Evolutionary conservation across 2,888 invertebrate genomes (phyloP).

Genomic region (Cactoblastis cactorum): DNA sequence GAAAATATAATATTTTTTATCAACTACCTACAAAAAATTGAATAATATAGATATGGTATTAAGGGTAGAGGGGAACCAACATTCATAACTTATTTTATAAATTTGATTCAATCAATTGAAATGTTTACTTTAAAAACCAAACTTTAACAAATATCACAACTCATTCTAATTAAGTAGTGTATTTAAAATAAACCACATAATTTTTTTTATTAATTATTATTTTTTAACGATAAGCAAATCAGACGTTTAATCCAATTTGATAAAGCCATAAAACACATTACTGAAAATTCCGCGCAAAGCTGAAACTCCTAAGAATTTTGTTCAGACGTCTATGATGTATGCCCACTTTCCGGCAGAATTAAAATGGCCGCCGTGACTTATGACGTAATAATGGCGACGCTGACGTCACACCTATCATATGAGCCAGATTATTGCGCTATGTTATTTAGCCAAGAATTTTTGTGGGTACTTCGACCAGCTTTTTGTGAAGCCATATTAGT

Average conservation of each 20-base stretch:
- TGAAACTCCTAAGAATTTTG: conserved; percentile 42
- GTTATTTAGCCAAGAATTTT: conserved; percentile 11
- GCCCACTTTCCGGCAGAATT: conserved; percentile 53
- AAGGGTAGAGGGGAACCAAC: no score
- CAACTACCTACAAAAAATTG: no score
- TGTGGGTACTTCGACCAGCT: neutral
- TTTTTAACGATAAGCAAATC: no score
- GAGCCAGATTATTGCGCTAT: conserved; percentile 8
- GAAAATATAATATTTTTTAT: no score
- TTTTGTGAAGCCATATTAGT: conserved; percentile 10
- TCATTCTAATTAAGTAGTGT: no score
- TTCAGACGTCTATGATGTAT: conserved; percentile 43
- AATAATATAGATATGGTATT: no score
- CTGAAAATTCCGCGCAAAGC: neutral
- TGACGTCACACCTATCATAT: conserved; percentile 16
- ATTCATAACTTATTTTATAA: no score
- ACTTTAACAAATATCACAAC: no score
- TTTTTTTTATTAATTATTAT: no score
- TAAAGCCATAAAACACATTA: neutral
- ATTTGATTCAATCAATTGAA: no score
- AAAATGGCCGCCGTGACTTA: conserved; percentile 52
- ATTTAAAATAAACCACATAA: neutral
- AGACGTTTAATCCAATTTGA: neutral
- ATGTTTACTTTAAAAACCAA: no score
- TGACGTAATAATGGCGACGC: conserved; percentile 40